Evolutionary conservation across 2,797 vertebrate species (phyloP).

Genomic region (Tapera naevia): DNA sequence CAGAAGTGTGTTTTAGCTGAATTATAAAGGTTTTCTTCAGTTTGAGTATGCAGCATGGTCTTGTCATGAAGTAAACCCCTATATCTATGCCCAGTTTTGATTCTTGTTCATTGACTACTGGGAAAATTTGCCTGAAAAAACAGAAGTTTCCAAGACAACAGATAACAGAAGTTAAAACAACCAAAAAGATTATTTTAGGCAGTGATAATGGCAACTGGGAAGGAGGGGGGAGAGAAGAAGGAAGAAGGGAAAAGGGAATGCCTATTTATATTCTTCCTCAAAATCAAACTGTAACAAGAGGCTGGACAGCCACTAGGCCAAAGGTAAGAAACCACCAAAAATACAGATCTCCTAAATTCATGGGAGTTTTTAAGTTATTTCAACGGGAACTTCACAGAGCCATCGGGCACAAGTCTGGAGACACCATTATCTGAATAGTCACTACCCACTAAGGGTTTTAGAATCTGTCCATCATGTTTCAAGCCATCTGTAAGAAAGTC

Average conservation of each 20-base stretch:
- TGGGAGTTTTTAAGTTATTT: not conserved
- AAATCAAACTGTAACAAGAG: not conserved
- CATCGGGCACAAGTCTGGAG: not conserved
- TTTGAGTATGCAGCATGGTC: not conserved
- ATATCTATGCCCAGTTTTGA: not conserved
- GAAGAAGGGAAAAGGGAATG: not conserved
- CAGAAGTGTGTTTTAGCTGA: not conserved
- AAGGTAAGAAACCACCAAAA: not conserved
- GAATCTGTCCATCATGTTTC: not conserved
- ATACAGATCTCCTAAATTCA: not conserved
- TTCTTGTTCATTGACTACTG: not conserved
- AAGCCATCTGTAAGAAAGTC: not conserved
- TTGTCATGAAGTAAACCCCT: not conserved
- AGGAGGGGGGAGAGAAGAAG: not conserved
- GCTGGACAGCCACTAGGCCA: not conserved
- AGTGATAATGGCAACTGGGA: not conserved
- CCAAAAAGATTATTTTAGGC: not conserved
- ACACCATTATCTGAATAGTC: not conserved
- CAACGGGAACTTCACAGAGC: not conserved
- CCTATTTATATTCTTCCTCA: not conserved
- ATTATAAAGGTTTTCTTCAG: not conserved
- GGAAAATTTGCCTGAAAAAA: not conserved
- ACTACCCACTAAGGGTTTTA: not conserved
- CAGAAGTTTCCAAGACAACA: not conserved
- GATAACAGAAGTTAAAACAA: not conserved